Conservation (phyloP, 2,113 vertebrate species). For the Pseudopipra pipra region DNA sequence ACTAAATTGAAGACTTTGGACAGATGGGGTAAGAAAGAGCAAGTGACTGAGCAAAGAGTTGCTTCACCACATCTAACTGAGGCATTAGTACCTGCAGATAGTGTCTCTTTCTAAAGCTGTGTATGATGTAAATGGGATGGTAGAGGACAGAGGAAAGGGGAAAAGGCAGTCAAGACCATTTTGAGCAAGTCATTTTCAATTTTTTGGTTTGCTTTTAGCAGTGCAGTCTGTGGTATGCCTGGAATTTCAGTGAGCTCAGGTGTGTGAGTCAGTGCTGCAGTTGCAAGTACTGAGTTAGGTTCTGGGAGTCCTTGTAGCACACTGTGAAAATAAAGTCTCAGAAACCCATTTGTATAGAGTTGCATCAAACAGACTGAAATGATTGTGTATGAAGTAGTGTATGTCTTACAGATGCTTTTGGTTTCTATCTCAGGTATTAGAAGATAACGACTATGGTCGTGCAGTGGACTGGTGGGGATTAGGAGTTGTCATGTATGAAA, state of each 20-base stretch:
- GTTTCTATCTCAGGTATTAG: slow-evolving; percentile 83
- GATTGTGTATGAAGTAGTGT: background rate
- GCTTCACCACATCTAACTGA: background rate
- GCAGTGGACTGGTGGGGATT: slow-evolving; percentile 98
- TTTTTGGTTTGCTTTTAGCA: background rate
- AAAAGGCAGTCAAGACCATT: background rate
- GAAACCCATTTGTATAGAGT: background rate
- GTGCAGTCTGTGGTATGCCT: background rate
- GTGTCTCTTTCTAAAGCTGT: background rate
- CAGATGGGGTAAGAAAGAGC: background rate
- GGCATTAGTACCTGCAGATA: background rate
- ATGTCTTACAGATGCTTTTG: background rate
- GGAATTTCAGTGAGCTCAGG: background rate
- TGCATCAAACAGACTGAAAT: background rate
- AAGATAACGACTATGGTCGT: slow-evolving; percentile 96
- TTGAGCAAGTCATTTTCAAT: background rate
- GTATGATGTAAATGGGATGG: background rate
- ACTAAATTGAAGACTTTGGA: background rate
- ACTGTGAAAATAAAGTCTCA: background rate
- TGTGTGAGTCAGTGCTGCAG: background rate
- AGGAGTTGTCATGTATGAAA: slow-evolving; percentile 96
- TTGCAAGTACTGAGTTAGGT: background rate
- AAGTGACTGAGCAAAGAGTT: background rate
- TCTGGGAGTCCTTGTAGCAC: background rate
- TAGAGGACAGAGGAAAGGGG: background rate